A percentile compares a stretch with the other conserved stretches of the same genome.
Evolutionary conservation across 2,888 invertebrate genomes (phyloP).

Genomic region (Agonopterix subpropinquella): DNA sequence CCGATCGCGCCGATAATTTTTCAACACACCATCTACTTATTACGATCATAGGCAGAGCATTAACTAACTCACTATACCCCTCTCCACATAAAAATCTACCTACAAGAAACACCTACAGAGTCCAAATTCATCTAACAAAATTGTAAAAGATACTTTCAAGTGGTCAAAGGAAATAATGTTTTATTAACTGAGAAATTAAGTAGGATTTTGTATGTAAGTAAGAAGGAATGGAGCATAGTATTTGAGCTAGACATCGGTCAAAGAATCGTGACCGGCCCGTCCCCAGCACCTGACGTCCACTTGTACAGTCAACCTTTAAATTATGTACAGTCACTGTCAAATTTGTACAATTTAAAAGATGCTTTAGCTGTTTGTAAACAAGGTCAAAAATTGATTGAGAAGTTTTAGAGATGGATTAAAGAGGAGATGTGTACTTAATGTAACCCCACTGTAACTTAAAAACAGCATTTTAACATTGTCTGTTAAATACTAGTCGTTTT

Average conservation of each 20-base stretch:
- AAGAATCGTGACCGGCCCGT: slow-evolving; percentile 70
- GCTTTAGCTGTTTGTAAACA: too few relatives aligned
- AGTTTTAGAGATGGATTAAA: too few relatives aligned
- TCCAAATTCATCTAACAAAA: slow-evolving; percentile 13
- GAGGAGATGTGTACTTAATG: slow-evolving; percentile 32
- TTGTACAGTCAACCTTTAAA: slow-evolving; percentile 23
- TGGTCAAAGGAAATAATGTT: slow-evolving; percentile 12
- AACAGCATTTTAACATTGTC: slow-evolving; percentile 41
- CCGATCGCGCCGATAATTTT: slow-evolving; percentile 74
- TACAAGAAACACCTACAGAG: slow-evolving; percentile 5
- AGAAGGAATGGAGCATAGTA: slow-evolving; percentile 28
- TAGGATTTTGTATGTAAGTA: slow-evolving; percentile 20
- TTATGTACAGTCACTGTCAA: too few relatives aligned
- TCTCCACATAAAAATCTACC: slow-evolving; percentile 20
- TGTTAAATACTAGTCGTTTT: slow-evolving; percentile 27
- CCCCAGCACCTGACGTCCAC: slow-evolving; percentile 69
- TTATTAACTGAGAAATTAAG: slow-evolving; percentile 17
- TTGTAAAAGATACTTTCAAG: slow-evolving; percentile 6
- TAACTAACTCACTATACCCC: slow-evolving; percentile 50
- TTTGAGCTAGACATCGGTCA: slow-evolving; percentile 69
- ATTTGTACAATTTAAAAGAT: too few relatives aligned
- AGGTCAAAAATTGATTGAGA: too few relatives aligned
- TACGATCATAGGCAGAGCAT: slow-evolving; percentile 72
- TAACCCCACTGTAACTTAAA: slow-evolving; percentile 48
- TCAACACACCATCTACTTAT: slow-evolving; percentile 76